Base-by-base conservation (phyloP, 1,140 invertebrate genomes). In the Drosophila burlai region DNA sequence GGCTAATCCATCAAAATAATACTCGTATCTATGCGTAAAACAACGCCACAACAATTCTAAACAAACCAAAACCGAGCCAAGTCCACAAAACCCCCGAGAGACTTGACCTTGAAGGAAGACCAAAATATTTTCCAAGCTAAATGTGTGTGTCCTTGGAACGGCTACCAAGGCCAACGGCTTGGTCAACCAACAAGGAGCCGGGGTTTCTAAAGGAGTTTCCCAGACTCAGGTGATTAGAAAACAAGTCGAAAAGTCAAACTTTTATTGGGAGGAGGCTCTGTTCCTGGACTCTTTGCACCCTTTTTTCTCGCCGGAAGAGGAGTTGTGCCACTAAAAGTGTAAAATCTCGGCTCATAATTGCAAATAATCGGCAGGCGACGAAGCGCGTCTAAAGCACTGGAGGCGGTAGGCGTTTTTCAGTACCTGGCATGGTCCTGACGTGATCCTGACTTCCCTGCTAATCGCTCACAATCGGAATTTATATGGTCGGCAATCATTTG, bases 401-500 rank as follows among this genome's bases (percentile, higher is more conserved):
- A 60, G 47, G 62, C 62, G 65, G 62, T 34, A 49, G 78, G 59
- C 62, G 59, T 64, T 34, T 63, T 74, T 49, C 65, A 58, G 68
- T 55, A 58, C 76, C 54, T 47, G 55, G 49, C 59, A 57, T 10
- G 38, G 18, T 16, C 46, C 47, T 13, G 72, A 52, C 64, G 63
- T 40, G 54, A 40, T 57, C 54, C 77, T 52, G 65, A 47, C 47
- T 55, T 60, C 42, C 65, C 55, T 61, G 62, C 65, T 86, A 89
- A 87, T 87, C 84, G 79, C 68, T 80, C 76, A 84, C 84, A 89
- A 89, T 89, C 85, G 81, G 71, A 78, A 90, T 89, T 89, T 90
- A 89, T 89, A 89, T 89, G 84, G 84, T 89, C 84, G 74, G 81
- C 84, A 90, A 89, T 89, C 84, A 89, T 89, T 89, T 89, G 84